Evolutionary conservation across 2,797 vertebrate genomes (phyloP).

Genomic region (Hipposideros larvatus): DNA sequence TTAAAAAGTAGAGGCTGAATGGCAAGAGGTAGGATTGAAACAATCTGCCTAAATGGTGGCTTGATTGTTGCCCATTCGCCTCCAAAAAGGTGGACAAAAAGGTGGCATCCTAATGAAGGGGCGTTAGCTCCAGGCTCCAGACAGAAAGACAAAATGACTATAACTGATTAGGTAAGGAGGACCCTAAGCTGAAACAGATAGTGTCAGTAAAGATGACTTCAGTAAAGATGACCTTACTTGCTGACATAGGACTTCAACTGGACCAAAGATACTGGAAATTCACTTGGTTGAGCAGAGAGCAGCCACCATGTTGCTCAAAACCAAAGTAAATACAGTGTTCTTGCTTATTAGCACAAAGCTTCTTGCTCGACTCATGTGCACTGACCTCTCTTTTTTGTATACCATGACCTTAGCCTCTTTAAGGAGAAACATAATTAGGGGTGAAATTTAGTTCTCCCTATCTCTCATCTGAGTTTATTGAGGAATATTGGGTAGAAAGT

Average conservation of each 20-base stretch:
- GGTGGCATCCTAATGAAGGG: not conserved
- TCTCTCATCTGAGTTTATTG: not conserved
- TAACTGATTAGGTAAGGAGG: not conserved
- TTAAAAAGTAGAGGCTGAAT: not conserved
- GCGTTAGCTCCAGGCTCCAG: not conserved
- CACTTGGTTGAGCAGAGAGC: not conserved
- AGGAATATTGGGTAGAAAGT: not conserved
- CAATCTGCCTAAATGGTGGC: not conserved
- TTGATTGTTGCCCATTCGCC: not conserved
- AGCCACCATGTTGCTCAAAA: not conserved
- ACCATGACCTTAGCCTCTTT: not conserved
- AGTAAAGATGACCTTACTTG: not conserved
- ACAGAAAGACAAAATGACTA: not conserved
- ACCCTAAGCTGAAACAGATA: not conserved
- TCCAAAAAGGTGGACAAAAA: not conserved
- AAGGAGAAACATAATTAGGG: not conserved
- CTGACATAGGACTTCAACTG: not conserved
- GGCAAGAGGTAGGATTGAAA: not conserved
- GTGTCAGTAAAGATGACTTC: not conserved
- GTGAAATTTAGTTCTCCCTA: not conserved
- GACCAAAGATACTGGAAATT: not conserved
- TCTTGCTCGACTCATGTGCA: not conserved
- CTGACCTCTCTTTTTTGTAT: not conserved
- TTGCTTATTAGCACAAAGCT: not conserved
- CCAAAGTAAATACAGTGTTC: not conserved